A percentile compares a stretch with the other conserved stretches of the same genome.
Evolutionary conservation across 2,113 vertebrate genomes (phyloP).

Genomic region (Pampusana beccarii): DNA sequence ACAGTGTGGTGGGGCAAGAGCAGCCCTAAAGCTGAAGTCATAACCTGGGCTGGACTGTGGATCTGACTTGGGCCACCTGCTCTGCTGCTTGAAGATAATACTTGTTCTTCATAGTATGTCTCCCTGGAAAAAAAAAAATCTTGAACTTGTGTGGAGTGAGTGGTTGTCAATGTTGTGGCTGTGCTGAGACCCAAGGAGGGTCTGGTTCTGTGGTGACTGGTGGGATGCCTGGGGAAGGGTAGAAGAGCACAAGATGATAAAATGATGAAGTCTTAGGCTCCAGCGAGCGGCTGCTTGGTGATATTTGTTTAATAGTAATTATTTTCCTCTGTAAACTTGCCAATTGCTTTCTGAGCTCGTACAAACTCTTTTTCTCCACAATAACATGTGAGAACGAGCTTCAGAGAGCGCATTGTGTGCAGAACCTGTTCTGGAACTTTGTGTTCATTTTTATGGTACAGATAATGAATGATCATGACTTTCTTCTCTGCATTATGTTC

Average conservation of each 20-base stretch:
- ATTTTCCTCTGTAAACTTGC: not conserved
- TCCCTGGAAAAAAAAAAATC: not conserved
- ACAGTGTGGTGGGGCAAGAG: not conserved
- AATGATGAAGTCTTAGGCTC: not conserved
- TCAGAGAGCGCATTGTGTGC: not conserved
- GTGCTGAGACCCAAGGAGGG: not conserved
- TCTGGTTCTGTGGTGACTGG: not conserved
- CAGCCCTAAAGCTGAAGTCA: not conserved
- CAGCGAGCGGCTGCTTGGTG: not conserved
- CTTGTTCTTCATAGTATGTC: not conserved
- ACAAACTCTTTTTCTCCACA: not conserved
- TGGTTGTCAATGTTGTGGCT: not conserved
- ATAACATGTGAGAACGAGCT: fast-evolving
- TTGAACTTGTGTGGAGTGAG: not conserved
- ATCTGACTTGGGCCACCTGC: not conserved
- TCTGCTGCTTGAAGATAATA: not conserved
- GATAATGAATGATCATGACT: not conserved
- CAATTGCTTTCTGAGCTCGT: not conserved
- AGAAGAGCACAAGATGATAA: not conserved
- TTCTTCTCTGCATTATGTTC: not conserved
- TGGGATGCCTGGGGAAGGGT: not conserved
- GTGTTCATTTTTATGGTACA: not conserved
- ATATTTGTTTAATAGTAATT: not conserved
- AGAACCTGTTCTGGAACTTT: not conserved
- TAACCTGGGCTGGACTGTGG: fast-evolving